Base-by-base conservation (phyloP, 2,113 vertebrate genomes). In the Ramphastos sulfuratus region DNA sequence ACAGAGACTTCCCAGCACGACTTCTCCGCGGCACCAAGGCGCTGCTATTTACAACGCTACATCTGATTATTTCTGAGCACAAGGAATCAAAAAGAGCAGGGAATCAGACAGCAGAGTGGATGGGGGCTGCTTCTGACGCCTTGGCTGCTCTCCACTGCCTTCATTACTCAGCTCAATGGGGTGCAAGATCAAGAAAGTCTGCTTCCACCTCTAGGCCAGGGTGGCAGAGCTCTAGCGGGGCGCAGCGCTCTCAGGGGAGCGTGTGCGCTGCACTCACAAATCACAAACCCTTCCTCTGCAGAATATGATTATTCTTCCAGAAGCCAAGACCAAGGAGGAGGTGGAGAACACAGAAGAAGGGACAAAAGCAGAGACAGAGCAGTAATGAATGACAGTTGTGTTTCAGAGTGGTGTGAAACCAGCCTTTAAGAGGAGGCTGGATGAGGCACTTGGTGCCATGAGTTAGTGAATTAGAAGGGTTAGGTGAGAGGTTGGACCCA, bases 51-150 rank as follows among this genome's bases (percentile, higher is more conserved):
- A 89, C 72, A 83, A 85, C 66, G 91, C 72, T 56, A 63, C 39
- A n/a, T 27, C 71, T 83, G 61, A 89, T 85, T 96, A 93, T 82
- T 93, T 92, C 75, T 70, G 30, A 90, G n/a, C 35, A 17, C 35
- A 89, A 80, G 77, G 4, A 11, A 71, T n/a, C 30, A 42, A 12
- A 75, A 55, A 64, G 33, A 18, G 15, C 48, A 56, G 28, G 10
- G 80, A 77, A 88, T 39, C 27, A 70, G 61, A 60, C 31, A 59
- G 79, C 48, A 65, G 56, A 84, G 37, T 30, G 39, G 58, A 65
- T 79, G 54, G 85, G 56, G 82, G 17, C 25, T 44, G 59, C 6
- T 76, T 82, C 39, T 48, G 42, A 92, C 63, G 69, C 56, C 44
- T 91, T 72, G 78, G 69, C 60, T 93, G 39, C 8, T 74, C 74